phyloP scores from a whole-genome alignment of 1,140 invertebrate genomes.

The Hetaerina americana region DNA sequence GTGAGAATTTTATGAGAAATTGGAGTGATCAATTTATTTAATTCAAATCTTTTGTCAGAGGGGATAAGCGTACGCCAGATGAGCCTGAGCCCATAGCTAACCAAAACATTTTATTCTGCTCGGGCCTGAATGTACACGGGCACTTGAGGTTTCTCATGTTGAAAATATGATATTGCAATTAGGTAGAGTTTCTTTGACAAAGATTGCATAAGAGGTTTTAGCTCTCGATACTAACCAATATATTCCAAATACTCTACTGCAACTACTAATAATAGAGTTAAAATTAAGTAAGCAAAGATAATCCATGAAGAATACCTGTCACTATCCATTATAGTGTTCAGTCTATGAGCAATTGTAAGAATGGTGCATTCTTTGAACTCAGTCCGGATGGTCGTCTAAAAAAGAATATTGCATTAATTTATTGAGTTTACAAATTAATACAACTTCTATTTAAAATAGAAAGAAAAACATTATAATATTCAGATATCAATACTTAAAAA shows the following conservation, averaged over 20 bases:
- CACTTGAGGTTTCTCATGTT: not conserved
- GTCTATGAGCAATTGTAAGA: slow-evolving; percentile 85
- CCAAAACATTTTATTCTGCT: not conserved
- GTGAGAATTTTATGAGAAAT: too few relatives aligned
- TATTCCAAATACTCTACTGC: not conserved
- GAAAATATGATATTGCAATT: not conserved
- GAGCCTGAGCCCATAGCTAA: not conserved
- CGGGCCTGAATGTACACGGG: not conserved
- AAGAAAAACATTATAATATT: not conserved
- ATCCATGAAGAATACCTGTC: slow-evolving; percentile 37
- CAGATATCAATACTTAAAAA: not conserved
- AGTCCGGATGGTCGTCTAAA: slow-evolving; percentile 69
- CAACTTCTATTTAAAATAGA: not conserved
- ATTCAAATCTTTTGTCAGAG: not conserved
- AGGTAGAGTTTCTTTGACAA: not conserved
- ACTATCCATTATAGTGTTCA: slow-evolving; percentile 90
- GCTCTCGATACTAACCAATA: not conserved
- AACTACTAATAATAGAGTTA: not conserved
- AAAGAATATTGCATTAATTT: not conserved
- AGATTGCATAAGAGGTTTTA: not conserved
- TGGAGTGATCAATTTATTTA: not conserved
- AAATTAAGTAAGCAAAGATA: not conserved
- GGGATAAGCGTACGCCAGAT: not conserved
- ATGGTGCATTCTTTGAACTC: slow-evolving; percentile 85
- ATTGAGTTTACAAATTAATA: too few relatives aligned